phyloP scores from a whole-genome alignment of 1,140 invertebrate genomes.

The Lepidotrigona ventralis region DNA sequence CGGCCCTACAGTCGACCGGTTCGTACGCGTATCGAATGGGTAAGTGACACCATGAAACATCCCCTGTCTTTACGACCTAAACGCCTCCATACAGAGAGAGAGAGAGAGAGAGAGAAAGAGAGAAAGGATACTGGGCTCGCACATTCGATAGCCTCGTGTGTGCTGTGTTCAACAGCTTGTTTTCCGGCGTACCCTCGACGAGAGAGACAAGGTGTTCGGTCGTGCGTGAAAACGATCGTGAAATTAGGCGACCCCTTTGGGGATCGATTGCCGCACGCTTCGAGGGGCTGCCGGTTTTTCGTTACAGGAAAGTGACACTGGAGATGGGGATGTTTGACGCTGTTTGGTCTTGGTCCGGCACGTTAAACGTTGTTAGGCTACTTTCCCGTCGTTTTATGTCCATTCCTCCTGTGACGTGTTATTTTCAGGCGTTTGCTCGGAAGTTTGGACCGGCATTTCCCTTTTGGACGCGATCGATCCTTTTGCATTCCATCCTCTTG shows the following conservation, averaged over 20 bases:
- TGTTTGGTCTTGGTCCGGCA: background rate
- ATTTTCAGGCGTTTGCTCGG: background rate
- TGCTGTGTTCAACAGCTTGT: slow-evolving; percentile 53
- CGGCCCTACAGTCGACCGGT: slow-evolving; percentile 80
- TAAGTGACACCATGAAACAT: slow-evolving; percentile 51
- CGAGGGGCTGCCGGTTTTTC: background rate
- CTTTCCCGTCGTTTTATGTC: background rate
- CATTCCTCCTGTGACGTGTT: background rate
- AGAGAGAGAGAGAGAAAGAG: too few species aligned
- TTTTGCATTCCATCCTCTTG: too few species aligned
- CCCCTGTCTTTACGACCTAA: slow-evolving; percentile 24
- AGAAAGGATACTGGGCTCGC: slow-evolving; percentile 3
- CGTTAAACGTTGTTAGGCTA: background rate
- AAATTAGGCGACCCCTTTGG: slow-evolving; percentile 48
- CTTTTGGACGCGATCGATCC: too few species aligned
- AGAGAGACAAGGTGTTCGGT: slow-evolving; percentile 19
- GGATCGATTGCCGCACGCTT: slow-evolving; percentile 3
- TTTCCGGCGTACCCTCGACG: slow-evolving; percentile 25
- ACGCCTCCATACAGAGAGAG: slow-evolving; percentile 13
- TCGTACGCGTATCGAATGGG: slow-evolving; percentile 73
- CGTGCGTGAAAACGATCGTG: slow-evolving; percentile 52
- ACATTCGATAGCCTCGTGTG: slow-evolving; percentile 23
- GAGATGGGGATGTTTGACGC: background rate
- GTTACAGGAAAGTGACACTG: slow-evolving; percentile 22
- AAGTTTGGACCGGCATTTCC: too few species aligned